Base-by-base conservation (phyloP, 2,113 vertebrate genomes). In the Notarius quadriscutis region DNA sequence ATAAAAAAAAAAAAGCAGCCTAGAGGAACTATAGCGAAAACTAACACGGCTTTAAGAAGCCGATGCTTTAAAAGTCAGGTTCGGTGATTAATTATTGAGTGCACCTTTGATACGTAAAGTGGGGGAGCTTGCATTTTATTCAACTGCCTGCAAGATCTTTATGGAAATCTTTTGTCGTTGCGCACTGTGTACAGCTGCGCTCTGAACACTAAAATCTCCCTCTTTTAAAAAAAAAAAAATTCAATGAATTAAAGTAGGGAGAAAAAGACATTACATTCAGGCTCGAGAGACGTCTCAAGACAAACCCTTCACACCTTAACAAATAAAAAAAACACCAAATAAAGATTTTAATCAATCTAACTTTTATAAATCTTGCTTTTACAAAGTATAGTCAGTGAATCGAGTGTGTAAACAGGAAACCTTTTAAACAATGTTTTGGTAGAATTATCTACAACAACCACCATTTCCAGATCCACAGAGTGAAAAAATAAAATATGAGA, bases 1-100 rank as follows among this genome's bases (percentile, higher is more conserved):
- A n/a, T 10, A 63, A 83, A 77, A 77, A 83, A 53, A n/a, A 69
- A 82, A 83, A 86, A 55, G 53, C 51, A 81, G 74, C 48, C 58
- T 50, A 7, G 41, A 75, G 62, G 62, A 67, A 34, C 62, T 41
- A 34, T 27, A 53, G 77, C 51, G 9, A 48, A 25, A 60, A 81
- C 50, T 48, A 63, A 78, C 57, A 27, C 17, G 3, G 34, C 22
- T 75, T 51, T 6, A 63, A 50, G 57, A 58, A 72, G 11, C 27
- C 51, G 1, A 1, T 22, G 58, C 41, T 48, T 63, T 22, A 51
- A 18, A 41, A 74, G 87, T 41, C 62, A 15, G 53, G 27, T 27
- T 72, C 75, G 0, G 34, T 63, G 22, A 65, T 80, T 85, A 69
- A 84, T 88, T 51, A 84, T 80, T 80, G 60, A 84, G 71, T 3